phyloP scores from a whole-genome alignment of 2,888 invertebrate species.

The Cephus sareptanus region DNA sequence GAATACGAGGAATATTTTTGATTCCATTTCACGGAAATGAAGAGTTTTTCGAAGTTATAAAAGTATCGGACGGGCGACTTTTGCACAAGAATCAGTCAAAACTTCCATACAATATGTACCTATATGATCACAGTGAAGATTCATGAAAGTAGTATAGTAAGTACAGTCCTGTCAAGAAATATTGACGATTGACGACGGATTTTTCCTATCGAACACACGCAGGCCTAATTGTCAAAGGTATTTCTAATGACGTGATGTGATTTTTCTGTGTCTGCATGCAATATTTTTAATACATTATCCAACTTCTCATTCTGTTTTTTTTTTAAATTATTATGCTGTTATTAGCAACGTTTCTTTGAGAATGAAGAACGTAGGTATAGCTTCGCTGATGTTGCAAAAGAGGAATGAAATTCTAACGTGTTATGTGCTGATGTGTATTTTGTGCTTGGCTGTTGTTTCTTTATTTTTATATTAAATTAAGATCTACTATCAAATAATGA shows the following conservation, averaged over 20 bases:
- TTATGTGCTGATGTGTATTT: not conserved
- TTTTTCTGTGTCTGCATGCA: not conserved
- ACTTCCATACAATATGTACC: not conserved
- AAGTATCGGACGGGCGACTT: not conserved
- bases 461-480: no score
- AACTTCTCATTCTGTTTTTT: not conserved
- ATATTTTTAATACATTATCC: not conserved
- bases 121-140: not conserved
- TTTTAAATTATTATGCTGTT: not conserved
- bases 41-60: not conserved
- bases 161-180: not conserved
- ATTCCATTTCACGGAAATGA: not conserved
- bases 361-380: not conserved
- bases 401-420: not conserved
- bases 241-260: not conserved
- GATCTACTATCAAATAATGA: no score
- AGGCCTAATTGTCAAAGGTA: not conserved
- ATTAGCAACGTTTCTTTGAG: not conserved
- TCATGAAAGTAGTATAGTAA: not conserved
- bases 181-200: not conserved
- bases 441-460: not conserved
- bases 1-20: not conserved
- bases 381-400: not conserved
- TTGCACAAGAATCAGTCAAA: not conserved
- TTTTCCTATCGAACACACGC: not conserved